Evolutionary conservation across 1,140 invertebrate genomes (phyloP).

Genomic region (Drosophila parvula): DNA sequence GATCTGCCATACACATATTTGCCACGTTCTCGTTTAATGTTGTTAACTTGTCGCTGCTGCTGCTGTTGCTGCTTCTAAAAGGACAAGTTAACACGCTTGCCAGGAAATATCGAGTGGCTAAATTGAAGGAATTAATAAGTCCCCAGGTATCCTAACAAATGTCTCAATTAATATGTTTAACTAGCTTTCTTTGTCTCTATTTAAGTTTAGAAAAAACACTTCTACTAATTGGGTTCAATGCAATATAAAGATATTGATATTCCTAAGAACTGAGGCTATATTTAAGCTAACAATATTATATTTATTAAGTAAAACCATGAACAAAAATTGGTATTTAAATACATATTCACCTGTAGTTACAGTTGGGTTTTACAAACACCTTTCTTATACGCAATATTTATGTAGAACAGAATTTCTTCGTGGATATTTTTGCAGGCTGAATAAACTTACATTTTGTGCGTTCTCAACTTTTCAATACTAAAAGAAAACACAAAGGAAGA

Average conservation of each 20-base stretch:
- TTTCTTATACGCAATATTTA: neutral
- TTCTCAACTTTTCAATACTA: neutral
- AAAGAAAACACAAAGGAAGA: neutral
- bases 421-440: neutral
- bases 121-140: neutral
- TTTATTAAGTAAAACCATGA: neutral
- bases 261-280: neutral
- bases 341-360: neutral
- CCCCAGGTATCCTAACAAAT: neutral
- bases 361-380: neutral
- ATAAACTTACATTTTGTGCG: neutral
- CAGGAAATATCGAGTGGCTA: neutral
- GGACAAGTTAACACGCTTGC: neutral
- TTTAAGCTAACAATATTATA: neutral
- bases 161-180: neutral
- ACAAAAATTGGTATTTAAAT: neutral
- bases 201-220: neutral
- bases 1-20: slow-evolving; percentile 51
- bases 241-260: neutral
- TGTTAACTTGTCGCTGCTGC: slow-evolving; percentile 45
- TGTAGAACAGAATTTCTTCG: neutral
- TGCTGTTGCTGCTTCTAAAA: slow-evolving; percentile 18
- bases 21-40: slow-evolving; percentile 65
- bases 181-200: neutral
- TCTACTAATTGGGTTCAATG: neutral